A percentile compares a stretch with the other conserved stretches of the same genome.
These are phyloP conservation scores for Tupaia tana DNA, from an alignment of 2,113 vertebrate species.

Conservation along the genomic window DNA sequence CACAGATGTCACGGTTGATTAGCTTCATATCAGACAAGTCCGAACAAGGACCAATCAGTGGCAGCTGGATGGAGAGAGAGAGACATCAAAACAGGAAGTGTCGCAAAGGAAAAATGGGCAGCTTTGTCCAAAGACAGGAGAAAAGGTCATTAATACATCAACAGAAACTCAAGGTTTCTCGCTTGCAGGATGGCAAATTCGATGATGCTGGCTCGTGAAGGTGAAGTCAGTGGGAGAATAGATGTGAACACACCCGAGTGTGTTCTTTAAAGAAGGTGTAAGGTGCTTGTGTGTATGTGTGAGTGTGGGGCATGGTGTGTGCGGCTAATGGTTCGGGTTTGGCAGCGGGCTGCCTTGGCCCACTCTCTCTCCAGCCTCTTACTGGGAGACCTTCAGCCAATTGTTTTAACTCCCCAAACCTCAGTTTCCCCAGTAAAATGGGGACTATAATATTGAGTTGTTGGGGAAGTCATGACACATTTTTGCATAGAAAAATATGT, in stretches of 20 bases:
- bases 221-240: background rate
- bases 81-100: background rate
- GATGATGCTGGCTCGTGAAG: background rate
- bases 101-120: background rate
- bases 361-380: background rate
- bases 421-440: background rate
- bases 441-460: background rate
- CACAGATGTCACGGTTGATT: background rate
- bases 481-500: no score
- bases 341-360: background rate
- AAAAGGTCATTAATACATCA: background rate
- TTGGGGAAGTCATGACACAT: no score
- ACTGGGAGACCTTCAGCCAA: background rate
- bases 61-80: background rate
- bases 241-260: background rate
- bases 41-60: background rate
- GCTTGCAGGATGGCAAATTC: background rate
- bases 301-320: background rate
- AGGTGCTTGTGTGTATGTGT: background rate
- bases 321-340: background rate
- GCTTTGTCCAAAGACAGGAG: background rate
- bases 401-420: background rate
- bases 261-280: background rate
- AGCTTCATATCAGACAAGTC: constrained; percentile 10
- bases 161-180: background rate